Evolutionary conservation across 2,888 invertebrate species (phyloP).

Genomic region (Pardosa pseudoannulata): DNA sequence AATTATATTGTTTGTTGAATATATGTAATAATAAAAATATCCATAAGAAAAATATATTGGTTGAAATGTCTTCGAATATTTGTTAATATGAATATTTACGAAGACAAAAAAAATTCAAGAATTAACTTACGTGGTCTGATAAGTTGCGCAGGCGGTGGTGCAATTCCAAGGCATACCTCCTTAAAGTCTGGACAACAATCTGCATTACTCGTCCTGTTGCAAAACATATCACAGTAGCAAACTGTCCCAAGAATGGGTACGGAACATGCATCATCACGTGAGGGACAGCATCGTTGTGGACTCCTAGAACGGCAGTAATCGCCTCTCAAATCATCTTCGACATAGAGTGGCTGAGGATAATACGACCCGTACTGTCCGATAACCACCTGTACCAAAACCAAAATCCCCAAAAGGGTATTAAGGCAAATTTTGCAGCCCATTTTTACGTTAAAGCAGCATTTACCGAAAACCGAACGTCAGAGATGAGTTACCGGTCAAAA

Average conservation of each 20-base stretch:
- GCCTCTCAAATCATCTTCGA: conserved; percentile 74
- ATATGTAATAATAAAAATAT: no score
- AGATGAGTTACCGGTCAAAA: no score
- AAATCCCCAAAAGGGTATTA: not conserved
- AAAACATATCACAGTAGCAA: conserved; percentile 97
- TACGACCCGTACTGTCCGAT: conserved; percentile 17
- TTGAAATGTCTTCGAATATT: no score
- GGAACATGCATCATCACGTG: conserved; percentile 88
- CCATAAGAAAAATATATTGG: not conserved
- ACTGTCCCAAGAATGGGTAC: conserved; percentile 88
- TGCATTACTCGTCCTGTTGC: conserved; percentile 84
- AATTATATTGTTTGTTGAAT: no score
- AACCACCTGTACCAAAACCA: not conserved
- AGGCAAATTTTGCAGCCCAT: not conserved
- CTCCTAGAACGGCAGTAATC: conserved; percentile 75
- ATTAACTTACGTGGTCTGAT: conserved; percentile 50
- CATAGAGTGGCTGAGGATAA: not conserved
- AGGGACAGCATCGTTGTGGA: conserved; percentile 83
- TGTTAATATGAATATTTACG: no score
- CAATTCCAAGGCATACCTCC: conserved; percentile 83
- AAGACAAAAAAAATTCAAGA: no score
- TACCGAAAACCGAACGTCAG: not conserved
- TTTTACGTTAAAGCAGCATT: not conserved
- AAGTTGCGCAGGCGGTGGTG: conserved; percentile 25
- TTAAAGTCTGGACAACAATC: conserved; percentile 97